Base-by-base conservation (phyloP, 2,113 vertebrate species). In the Cygnus buccinator region DNA sequence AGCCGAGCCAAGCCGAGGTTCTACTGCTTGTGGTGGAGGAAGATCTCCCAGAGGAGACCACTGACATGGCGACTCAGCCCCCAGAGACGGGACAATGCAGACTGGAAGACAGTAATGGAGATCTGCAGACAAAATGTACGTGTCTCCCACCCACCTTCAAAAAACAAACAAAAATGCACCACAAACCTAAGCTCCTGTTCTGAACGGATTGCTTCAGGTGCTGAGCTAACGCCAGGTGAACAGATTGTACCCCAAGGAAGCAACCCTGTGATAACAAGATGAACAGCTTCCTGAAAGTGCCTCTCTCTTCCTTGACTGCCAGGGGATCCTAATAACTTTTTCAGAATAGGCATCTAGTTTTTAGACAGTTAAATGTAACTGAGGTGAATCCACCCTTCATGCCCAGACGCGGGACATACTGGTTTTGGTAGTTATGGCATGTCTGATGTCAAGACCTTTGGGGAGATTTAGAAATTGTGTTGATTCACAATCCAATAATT, bases 181-280 rank as follows among this genome's bases (percentile, higher is more conserved):
- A 48, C 4, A 33, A 15, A 7, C 59, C 72, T 23, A 78, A 62
- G 13, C n/a, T 37, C 31, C 35, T 35, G 14, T 52, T 84, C 57
- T 73, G 78, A 79, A 68, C 7, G 8, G 35, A 61, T 57, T 29
- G 15, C 25, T 93, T 91, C 52, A 89, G 78, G 72, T 35, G 43
- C 12, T 3, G 20, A 71, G 77, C 22, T 43, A 63, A 29, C 35
- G n/a, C 29, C 54, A 29, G 55, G 50, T 61, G 79, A 90, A 20
- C 8, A 6, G 2, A 4, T 3, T 20, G 39, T 35, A 74, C 20
- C 52, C 21, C 28, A 37, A 78, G 43, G 43, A 25, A 68, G 11
- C 0, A 3, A 66, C 55, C 17, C 37, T 39, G 37, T 0, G 0
- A n/a, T 16, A 37, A 31, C 62, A 71, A 35, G 41, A 50, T 6